These are phyloP conservation scores for Anolis carolinensis DNA, from an alignment of 2,113 vertebrate species.

Conservation along the genomic window DNA sequence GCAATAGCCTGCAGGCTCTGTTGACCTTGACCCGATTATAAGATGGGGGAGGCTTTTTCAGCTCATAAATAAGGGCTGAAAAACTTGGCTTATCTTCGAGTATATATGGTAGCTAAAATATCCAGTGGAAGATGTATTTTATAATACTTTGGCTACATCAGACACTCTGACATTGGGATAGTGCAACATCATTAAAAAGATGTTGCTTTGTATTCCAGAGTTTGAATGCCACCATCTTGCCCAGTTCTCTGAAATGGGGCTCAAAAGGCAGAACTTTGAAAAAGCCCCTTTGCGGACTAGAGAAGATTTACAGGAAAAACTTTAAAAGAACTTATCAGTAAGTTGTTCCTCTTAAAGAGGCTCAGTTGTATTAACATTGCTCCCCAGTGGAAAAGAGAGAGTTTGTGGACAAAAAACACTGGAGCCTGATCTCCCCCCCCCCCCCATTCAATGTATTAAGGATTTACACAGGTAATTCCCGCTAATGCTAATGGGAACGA, in stretches of 20 bases:
- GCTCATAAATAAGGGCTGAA: no score
- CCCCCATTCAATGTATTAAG: constrained; percentile 3
- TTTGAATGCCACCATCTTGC: not conserved
- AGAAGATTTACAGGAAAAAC: not conserved
- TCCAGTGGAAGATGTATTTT: no score
- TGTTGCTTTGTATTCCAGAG: not conserved
- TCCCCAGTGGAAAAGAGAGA: constrained; percentile 19
- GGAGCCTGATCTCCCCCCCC: not conserved
- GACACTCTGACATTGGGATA: no score
- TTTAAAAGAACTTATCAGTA: not conserved
- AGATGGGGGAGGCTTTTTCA: no score
- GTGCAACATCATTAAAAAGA: no score
- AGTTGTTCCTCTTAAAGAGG: not conserved
- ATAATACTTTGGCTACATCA: no score
- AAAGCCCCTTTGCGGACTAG: not conserved
- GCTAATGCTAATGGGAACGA: not conserved
- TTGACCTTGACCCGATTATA: no score
- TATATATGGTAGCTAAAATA: no score
- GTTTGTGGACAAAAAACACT: no score
- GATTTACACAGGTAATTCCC: not conserved
- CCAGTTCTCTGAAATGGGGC: not conserved
- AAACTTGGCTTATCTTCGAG: no score
- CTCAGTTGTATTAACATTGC: not conserved
- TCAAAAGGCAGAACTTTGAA: not conserved
- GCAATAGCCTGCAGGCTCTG: no score